Conservation (phyloP, 2,113 vertebrate species). For the Takifugu bimaculatus region DNA sequence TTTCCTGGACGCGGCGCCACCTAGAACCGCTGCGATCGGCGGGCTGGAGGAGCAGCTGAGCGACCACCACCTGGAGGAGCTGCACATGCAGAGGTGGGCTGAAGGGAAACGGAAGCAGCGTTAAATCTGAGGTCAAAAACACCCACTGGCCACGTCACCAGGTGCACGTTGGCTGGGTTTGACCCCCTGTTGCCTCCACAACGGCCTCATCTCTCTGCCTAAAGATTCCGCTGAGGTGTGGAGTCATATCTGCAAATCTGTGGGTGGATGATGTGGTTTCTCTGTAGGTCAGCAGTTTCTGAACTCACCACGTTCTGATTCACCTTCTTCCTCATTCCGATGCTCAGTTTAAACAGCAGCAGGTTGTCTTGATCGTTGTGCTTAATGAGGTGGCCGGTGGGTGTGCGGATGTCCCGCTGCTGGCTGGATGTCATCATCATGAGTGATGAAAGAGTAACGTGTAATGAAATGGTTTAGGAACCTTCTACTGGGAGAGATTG, state of each 20-base stretch:
- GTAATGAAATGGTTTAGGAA: slow-evolving; percentile 66
- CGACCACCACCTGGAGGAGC: slow-evolving; percentile 81
- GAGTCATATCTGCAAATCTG: too few relatives aligned
- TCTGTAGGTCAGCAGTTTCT: too few relatives aligned
- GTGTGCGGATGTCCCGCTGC: not conserved
- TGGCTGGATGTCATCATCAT: not conserved
- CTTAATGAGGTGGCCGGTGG: not conserved
- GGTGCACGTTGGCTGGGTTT: too few relatives aligned
- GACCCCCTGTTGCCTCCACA: too few relatives aligned
- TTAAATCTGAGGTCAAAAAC: too few relatives aligned
- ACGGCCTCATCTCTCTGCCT: too few relatives aligned
- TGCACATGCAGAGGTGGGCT: slow-evolving; percentile 80
- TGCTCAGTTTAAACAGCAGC: not conserved
- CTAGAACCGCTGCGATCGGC: slow-evolving; percentile 70
- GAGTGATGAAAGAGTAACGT: too few relatives aligned
- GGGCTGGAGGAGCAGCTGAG: slow-evolving; percentile 75
- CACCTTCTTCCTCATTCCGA: too few relatives aligned
- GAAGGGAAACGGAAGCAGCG: not conserved
- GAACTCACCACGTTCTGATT: too few relatives aligned
- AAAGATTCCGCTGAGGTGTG: too few relatives aligned
- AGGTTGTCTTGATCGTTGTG: not conserved
- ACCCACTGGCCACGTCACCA: too few relatives aligned
- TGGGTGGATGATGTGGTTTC: too few relatives aligned
- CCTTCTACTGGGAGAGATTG: slow-evolving; percentile 87
- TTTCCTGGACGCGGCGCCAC: slow-evolving; percentile 65